Percentiles rank a stretch among this genome's conserved stretches.
Conservation (phyloP, 2,113 vertebrate genomes). For the Centropristis striata region DNA sequence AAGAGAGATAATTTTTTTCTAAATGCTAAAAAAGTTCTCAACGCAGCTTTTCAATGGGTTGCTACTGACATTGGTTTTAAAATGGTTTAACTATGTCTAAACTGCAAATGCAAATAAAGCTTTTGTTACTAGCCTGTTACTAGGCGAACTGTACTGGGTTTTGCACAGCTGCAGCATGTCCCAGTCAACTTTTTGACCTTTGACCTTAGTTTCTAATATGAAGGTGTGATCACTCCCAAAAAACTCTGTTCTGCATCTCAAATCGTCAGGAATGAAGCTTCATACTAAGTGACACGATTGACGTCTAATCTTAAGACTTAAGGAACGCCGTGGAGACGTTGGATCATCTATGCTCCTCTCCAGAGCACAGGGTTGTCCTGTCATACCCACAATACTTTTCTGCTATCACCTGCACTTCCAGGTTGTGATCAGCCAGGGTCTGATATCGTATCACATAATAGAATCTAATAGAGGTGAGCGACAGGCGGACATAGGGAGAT, state of each 20-base stretch:
- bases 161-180: background rate
- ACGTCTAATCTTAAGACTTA: background rate
- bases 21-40: too few species aligned
- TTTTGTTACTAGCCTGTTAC: too few species aligned
- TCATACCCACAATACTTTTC: slow-evolving; percentile 26
- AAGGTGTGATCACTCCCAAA: background rate
- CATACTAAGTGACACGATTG: background rate
- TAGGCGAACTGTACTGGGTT: background rate
- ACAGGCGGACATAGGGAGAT: slow-evolving; percentile 58
- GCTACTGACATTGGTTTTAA: too few species aligned
- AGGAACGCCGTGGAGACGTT: slow-evolving; percentile 4
- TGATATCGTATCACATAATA: slow-evolving; percentile 79
- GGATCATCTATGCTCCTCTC: slow-evolving; percentile 7
- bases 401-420: slow-evolving; percentile 40
- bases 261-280: background rate
- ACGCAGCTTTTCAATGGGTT: too few species aligned
- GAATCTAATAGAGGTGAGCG: slow-evolving; percentile 67
- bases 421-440: slow-evolving; percentile 35
- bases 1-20: too few species aligned
- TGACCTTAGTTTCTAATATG: background rate
- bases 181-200: background rate
- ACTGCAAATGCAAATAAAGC: slow-evolving; percentile 7
- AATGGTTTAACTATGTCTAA: too few species aligned
- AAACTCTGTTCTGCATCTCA: background rate
- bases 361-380: slow-evolving; percentile 7